Base-by-base conservation (phyloP, 2,888 invertebrate genomes). In the Chrysodeixis includens region DNA sequence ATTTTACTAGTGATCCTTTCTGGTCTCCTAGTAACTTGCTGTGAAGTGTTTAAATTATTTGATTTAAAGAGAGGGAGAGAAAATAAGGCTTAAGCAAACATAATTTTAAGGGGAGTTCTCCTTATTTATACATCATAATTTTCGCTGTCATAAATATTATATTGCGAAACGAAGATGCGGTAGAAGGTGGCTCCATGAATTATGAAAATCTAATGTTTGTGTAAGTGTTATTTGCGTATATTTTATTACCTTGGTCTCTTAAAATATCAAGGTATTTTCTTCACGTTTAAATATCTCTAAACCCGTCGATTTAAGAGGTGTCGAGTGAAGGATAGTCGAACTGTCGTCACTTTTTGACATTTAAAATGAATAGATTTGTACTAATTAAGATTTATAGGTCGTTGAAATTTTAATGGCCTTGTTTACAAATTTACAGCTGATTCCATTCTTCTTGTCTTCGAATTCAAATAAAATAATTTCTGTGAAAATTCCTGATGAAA, bases 371-470 rank as follows among this genome's bases (percentile, higher is more conserved):
- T 46, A 22, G 8, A 46, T 22, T 30, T 32, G 30, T 32, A 69
- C 44, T 20, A 30, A 8, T 62, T 20, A 49, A 20, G 46, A 58
- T 71, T 62, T 56, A 46, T 30, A 51, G 55, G 16, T 40, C 58
- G 74, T 22, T 61, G 57, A 73, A 58, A 61, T 52, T 20, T 73
- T 69, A 65, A 69, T 69, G 30, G 49, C 30, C 22, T 74, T 69
- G 69, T 72, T 74, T 61, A 73, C 56, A 46, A 60, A 35, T 40
- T 52, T 14, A n/a, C 14, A 26, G 52, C 14, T 7, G 14, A 2
- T 12, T 51, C 51, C 12, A 20, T 22, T 22, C 20, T 20, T 3
- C 14, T 22, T 10, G 22, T 51, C 20, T 20, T 22, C 16, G 0
- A 14, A 46, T n/a, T 8, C n/a, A n/a, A 16, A 35, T 35, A 35